Percentiles rank a stretch among this genome's conserved stretches.
Conservation (phyloP, 2,888 invertebrate species). For the Melieria omissa region DNA sequence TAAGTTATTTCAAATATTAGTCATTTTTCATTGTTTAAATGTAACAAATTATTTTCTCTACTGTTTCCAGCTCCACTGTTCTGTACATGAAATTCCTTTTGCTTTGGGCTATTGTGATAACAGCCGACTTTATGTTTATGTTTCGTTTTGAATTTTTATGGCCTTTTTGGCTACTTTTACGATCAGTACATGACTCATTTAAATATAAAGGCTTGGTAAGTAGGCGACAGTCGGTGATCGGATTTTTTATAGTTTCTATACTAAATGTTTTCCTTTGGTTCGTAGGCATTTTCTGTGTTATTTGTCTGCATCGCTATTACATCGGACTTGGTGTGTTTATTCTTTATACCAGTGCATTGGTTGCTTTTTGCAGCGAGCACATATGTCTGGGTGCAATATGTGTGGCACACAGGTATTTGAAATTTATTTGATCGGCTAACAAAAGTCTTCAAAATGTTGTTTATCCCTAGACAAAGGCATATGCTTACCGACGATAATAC, state of each 20-base stretch:
- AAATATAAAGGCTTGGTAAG: constrained; percentile 97
- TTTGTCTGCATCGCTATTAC: constrained; percentile 98
- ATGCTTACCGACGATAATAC: constrained; percentile 91
- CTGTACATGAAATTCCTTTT: constrained; percentile 94
- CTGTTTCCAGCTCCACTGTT: constrained; percentile 81
- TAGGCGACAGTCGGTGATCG: constrained; percentile 9
- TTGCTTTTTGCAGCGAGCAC: constrained; percentile 97
- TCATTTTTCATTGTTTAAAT: too few species aligned
- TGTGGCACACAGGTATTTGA: constrained; percentile 90
- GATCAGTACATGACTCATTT: constrained; percentile 96
- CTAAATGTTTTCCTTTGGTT: background rate
- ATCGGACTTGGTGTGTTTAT: constrained; percentile 98
- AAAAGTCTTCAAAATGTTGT: constrained; percentile 13
- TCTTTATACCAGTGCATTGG: constrained; percentile 98
- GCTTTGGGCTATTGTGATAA: constrained; percentile 93
- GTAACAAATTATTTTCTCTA: too few species aligned
- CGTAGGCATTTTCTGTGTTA: constrained; percentile 95
- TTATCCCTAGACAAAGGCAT: constrained; percentile 84
- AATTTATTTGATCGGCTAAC: background rate
- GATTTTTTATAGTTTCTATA: background rate
- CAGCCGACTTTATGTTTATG: constrained; percentile 96
- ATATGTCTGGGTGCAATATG: constrained; percentile 98
- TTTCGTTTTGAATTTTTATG: constrained; percentile 99
- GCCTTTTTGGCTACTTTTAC: constrained; percentile 96
- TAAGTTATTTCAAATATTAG: too few species aligned